These are phyloP conservation scores for Limnephilus lunatus DNA, from an alignment of 2,888 invertebrate genomes.

Conservation along the genomic window DNA sequence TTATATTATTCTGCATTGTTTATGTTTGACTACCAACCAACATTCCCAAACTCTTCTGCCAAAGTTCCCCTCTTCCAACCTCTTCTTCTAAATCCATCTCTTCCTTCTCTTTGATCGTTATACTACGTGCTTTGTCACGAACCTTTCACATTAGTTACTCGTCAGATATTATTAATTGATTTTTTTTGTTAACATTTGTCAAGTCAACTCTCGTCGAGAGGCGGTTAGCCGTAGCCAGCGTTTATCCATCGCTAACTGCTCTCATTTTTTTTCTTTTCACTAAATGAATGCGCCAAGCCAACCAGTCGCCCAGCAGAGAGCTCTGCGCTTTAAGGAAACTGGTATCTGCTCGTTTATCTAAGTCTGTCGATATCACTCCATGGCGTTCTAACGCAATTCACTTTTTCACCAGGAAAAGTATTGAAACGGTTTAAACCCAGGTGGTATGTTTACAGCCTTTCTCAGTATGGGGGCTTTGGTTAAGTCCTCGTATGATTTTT, in stretches of 20 bases:
- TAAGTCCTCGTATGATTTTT: not conserved
- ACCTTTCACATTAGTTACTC: not conserved
- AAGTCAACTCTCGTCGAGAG: not conserved
- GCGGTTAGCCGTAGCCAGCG: not conserved
- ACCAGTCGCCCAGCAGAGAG: not conserved
- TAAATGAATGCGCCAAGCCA: not conserved
- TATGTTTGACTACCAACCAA: not conserved
- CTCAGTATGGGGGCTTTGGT: not conserved
- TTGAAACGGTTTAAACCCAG: not conserved
- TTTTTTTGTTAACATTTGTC: not conserved
- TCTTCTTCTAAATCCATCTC: too few relatives aligned
- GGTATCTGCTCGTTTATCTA: conserved; percentile 11
- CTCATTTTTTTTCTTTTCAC: conserved; percentile 18
- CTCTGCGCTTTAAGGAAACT: conserved; percentile 25
- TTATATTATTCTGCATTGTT: not conserved
- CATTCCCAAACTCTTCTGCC: too few relatives aligned
- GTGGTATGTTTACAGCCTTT: not conserved
- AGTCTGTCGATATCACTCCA: conserved; percentile 3
- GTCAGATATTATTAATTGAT: not conserved
- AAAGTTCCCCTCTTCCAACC: too few relatives aligned
- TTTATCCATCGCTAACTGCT: conserved; percentile 11
- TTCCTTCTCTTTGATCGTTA: not conserved
- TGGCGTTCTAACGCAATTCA: not conserved
- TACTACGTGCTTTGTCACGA: not conserved
- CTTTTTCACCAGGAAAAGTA: conserved; percentile 22